Evolutionary conservation across 2,113 vertebrate genomes (phyloP).

Genomic region (Oncorhynchus clarkii): DNA sequence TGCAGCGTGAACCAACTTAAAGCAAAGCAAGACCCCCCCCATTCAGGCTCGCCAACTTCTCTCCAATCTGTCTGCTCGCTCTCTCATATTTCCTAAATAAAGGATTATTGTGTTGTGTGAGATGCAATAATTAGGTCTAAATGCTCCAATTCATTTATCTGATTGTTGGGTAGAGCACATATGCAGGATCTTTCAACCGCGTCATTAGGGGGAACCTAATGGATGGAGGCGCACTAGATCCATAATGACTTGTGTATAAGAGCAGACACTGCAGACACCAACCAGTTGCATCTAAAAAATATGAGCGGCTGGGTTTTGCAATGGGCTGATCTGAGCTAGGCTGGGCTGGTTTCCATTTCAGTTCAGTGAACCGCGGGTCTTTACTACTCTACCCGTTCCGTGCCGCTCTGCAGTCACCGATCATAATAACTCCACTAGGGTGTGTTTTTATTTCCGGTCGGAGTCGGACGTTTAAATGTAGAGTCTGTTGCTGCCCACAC

Average conservation of each 20-base stretch:
- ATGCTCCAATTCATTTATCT: constrained; percentile 73
- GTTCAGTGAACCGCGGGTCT: constrained; percentile 7
- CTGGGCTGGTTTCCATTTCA: constrained; percentile 25
- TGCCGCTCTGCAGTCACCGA: constrained; percentile 13
- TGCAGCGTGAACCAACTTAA: not conserved
- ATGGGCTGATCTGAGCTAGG: not conserved
- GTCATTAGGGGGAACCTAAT: constrained; percentile 73
- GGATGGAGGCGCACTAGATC: constrained; percentile 64
- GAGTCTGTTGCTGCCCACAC: not conserved
- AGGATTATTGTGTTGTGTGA: constrained; percentile 51
- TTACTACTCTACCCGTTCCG: constrained; percentile 1
- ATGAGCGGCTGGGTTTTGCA: constrained; percentile 10
- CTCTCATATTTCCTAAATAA: constrained; percentile 57
- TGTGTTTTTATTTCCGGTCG: constrained; percentile 27
- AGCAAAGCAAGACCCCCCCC: constrained; percentile 5
- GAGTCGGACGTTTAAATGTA: constrained; percentile 10
- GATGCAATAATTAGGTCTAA: constrained; percentile 63
- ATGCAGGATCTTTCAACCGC: constrained; percentile 59
- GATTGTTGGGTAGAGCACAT: constrained; percentile 63
- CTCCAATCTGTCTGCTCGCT: constrained; percentile 20
- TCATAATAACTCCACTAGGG: constrained; percentile 35
- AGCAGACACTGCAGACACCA: no score
- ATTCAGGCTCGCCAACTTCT: constrained; percentile 13
- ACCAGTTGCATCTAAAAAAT: constrained; percentile 60
- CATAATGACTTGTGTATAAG: constrained; percentile 60